A percentile compares a stretch with the other conserved stretches of the same genome.
phyloP scores from a whole-genome alignment of 1,140 invertebrate genomes.

The Gerris buenoi region DNA sequence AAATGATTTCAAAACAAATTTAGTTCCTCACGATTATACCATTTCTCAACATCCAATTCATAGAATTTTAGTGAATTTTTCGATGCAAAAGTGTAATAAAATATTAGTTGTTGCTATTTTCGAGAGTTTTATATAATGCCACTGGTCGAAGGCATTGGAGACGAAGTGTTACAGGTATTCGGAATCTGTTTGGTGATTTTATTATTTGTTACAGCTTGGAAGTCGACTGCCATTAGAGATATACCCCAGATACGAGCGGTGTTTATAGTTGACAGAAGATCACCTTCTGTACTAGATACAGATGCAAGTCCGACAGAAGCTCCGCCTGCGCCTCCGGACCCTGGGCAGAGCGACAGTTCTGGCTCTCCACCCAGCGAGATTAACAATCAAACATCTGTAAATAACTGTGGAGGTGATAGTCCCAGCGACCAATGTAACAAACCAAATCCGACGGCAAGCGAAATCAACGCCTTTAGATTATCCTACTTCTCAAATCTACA shows the following conservation, averaged over 20 bases:
- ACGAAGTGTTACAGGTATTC: conserved; percentile 62
- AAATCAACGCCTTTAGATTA: neutral
- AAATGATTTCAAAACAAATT: no score
- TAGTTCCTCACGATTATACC: no score
- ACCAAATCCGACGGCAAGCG: neutral
- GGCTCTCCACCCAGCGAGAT: neutral
- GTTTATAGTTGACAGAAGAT: conserved; percentile 32
- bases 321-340: neutral
- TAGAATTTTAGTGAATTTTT: no score
- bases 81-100: no score
- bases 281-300: conserved; percentile 22
- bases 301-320: conserved; percentile 12
- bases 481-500: neutral
- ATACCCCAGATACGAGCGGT: conserved; percentile 34
- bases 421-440: neutral
- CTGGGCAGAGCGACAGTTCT: neutral
- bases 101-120: no score
- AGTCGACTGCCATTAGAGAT: conserved; percentile 43
- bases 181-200: conserved; percentile 41
- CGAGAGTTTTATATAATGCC: no score
- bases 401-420: neutral
- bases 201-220: conserved; percentile 52
- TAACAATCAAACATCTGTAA: neutral
- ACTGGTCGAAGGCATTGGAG: conserved; percentile 61
- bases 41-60: no score